phyloP scores from a whole-genome alignment of 2,113 vertebrate genomes.

The Upupa epops region DNA sequence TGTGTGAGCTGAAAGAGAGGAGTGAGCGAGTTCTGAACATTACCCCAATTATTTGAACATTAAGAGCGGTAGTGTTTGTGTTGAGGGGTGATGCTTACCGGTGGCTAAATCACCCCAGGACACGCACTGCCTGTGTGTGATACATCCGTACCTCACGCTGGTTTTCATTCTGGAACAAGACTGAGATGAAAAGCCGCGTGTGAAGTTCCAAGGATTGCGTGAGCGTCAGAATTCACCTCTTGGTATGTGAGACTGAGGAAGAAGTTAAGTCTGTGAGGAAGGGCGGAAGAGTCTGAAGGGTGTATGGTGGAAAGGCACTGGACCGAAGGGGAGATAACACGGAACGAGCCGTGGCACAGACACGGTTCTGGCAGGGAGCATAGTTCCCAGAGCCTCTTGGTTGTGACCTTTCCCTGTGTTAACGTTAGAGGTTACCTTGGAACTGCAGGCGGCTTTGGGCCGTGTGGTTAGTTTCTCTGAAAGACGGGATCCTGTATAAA shows the following conservation, averaged over 20 bases:
- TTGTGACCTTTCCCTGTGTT: not conserved
- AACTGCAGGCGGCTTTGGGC: not conserved
- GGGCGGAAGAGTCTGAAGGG: not conserved
- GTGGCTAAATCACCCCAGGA: not conserved
- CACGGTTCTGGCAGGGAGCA: not conserved
- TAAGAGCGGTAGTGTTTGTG: too few species aligned
- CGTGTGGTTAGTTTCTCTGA: not conserved
- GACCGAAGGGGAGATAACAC: too few species aligned
- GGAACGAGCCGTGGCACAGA: not conserved
- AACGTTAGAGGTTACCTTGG: not conserved
- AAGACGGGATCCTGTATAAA: not conserved
- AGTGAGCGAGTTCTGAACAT: not conserved
- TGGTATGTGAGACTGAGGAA: not conserved
- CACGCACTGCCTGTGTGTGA: not conserved
- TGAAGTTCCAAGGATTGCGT: not conserved
- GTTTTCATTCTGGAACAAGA: not conserved
- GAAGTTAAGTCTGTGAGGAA: not conserved
- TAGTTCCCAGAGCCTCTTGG: not conserved
- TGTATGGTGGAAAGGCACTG: not conserved
- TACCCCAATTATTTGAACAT: not conserved
- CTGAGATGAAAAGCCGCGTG: not conserved
- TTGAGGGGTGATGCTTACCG: not conserved
- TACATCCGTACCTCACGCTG: not conserved
- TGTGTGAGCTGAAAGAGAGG: too few species aligned
- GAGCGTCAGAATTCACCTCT: not conserved